phyloP scores from a whole-genome alignment of 2,113 vertebrate species.

The Miniopterus natalensis region DNA sequence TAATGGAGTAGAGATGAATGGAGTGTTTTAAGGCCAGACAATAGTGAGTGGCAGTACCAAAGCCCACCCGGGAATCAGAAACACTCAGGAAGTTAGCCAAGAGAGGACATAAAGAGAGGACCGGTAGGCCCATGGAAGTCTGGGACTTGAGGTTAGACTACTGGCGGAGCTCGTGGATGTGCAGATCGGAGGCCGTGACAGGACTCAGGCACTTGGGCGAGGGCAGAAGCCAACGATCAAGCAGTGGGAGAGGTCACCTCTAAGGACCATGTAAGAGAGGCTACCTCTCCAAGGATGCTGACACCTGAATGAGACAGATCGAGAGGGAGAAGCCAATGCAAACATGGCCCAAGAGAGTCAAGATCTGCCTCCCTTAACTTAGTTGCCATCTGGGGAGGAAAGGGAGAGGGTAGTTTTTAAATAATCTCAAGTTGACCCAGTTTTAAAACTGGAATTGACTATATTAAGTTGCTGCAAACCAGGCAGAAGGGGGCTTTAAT shows the following conservation, averaged over 20 bases:
- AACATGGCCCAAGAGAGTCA: background rate
- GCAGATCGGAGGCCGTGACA: fast-evolving
- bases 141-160: too few relatives aligned
- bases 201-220: background rate
- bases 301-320: background rate
- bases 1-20: background rate
- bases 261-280: background rate
- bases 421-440: background rate
- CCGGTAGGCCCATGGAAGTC: background rate
- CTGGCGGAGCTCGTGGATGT: fast-evolving
- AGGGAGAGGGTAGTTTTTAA: background rate
- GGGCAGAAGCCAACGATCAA: background rate
- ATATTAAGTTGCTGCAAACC: background rate
- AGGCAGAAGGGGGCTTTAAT: background rate
- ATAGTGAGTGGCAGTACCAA: background rate
- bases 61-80: background rate
- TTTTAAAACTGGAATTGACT: background rate
- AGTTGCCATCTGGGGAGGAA: background rate
- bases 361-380: background rate
- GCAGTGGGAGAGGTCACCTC: background rate
- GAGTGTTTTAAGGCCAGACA: background rate
- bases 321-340: background rate
- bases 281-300: background rate
- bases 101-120: background rate
- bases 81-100: background rate